Conservation (phyloP, 1,140 invertebrate species). For the Meloidogyne hapla region DNA sequence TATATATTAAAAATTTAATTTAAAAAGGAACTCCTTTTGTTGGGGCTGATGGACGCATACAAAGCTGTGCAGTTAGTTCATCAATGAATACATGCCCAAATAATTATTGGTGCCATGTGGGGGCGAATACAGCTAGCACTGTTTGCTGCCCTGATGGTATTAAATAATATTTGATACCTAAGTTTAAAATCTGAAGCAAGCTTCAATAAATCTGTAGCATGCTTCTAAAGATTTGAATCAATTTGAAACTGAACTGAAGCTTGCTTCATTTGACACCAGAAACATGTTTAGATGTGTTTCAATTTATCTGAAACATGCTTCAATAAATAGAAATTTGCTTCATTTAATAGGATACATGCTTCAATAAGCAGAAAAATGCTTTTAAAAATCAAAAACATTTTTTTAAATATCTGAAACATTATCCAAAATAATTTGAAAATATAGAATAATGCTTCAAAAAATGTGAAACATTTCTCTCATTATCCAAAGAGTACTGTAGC, state of each 20-base stretch:
- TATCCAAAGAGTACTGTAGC: no score
- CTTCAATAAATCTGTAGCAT: not conserved
- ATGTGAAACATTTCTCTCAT: not conserved
- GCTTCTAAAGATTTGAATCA: no score
- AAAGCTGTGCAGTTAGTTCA: constrained; percentile 54
- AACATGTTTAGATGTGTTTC: not conserved
- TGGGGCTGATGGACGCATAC: constrained; percentile 55
- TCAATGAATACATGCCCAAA: constrained; percentile 48
- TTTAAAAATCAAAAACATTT: no score
- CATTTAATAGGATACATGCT: no score
- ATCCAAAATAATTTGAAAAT: no score
- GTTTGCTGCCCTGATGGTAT: constrained; percentile 59
- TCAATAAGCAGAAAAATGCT: no score
- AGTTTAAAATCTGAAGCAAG: not conserved
- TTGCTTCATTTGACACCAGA: no score
- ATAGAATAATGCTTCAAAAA: no score
- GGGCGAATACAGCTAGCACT: constrained; percentile 52
- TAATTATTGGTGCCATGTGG: constrained; percentile 59
- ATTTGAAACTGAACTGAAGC: no score
- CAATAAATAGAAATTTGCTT: no score
- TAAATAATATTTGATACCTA: not conserved
- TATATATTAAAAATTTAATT: not conserved
- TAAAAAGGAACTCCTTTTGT: constrained; percentile 56
- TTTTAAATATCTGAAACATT: no score
- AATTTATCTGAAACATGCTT: no score